Evolutionary conservation across 2,113 vertebrate genomes (phyloP).

Genomic region (Misgurnus anguillicaudatus): DNA sequence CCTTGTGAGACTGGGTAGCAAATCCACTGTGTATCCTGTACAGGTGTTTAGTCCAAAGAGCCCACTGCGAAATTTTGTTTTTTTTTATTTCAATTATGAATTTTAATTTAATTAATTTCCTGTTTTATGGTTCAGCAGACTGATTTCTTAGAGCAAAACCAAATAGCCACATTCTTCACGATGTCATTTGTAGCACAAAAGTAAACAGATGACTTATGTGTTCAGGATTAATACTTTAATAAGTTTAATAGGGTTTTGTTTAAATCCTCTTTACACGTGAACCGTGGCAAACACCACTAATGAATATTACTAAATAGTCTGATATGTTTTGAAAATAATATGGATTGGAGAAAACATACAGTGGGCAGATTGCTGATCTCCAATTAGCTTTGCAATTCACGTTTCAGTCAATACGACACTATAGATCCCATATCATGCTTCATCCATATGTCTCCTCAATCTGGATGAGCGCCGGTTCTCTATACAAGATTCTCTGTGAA

Average conservation of each 20-base stretch:
- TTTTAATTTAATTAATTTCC: too few relatives aligned
- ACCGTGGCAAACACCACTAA: not conserved
- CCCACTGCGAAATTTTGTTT: too few relatives aligned
- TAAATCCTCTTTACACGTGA: not conserved
- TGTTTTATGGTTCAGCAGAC: too few relatives aligned
- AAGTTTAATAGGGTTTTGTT: not conserved
- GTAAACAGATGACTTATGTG: too few relatives aligned
- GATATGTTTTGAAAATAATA: too few relatives aligned
- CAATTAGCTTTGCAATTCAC: not conserved
- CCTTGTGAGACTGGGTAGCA: too few relatives aligned
- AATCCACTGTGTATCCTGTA: too few relatives aligned
- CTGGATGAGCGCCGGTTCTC: not conserved
- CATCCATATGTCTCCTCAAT: not conserved
- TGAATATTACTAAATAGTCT: not conserved
- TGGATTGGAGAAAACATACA: not conserved
- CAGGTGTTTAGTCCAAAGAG: too few relatives aligned
- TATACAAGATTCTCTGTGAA: slow-evolving; percentile 11
- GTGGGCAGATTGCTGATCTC: not conserved
- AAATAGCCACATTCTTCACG: too few relatives aligned
- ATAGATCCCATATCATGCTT: not conserved
- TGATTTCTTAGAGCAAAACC: too few relatives aligned
- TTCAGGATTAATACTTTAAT: not conserved
- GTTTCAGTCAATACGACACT: not conserved
- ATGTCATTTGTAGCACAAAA: not conserved
- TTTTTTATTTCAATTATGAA: too few relatives aligned